A percentile compares a stretch with the other conserved stretches of the same genome.
phyloP scores from a whole-genome alignment of 2,797 vertebrate species.

The Saxicola maurus region DNA sequence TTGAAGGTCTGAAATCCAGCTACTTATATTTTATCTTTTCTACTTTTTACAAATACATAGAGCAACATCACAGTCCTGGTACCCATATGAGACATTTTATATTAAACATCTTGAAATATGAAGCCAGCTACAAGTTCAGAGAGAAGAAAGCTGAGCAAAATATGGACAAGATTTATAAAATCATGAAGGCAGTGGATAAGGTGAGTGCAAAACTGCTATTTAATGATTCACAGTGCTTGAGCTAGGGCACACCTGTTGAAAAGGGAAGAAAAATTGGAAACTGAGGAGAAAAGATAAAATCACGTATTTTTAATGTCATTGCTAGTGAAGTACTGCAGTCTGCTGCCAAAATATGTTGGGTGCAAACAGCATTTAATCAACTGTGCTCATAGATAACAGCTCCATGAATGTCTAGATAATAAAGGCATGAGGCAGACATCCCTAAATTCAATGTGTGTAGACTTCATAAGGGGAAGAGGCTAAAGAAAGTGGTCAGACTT shows the following conservation, averaged over 20 bases:
- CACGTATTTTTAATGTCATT: background rate
- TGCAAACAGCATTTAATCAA: background rate
- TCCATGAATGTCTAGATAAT: background rate
- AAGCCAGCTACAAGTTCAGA: background rate
- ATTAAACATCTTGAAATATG: background rate
- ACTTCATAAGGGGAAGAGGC: background rate
- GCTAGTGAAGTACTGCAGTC: background rate
- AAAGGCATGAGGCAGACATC: background rate
- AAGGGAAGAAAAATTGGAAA: background rate
- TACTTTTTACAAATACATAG: background rate
- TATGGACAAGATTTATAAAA: background rate
- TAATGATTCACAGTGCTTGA: background rate
- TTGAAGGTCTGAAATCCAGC: background rate
- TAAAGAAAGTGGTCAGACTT: background rate
- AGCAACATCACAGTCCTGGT: background rate
- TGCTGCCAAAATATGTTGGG: background rate
- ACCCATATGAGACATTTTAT: rapidly evolving
- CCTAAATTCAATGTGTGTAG: background rate
- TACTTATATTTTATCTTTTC: background rate
- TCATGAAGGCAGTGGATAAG: background rate
- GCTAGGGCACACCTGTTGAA: background rate
- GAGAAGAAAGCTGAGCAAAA: background rate
- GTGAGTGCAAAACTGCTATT: background rate
- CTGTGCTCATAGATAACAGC: background rate
- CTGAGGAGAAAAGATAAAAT: background rate